Percentiles rank a stretch among this genome's conserved stretches.
These are phyloP conservation scores for Cyphomyrmex costatus DNA, from an alignment of 1,140 invertebrate species.

Conservation along the genomic window DNA sequence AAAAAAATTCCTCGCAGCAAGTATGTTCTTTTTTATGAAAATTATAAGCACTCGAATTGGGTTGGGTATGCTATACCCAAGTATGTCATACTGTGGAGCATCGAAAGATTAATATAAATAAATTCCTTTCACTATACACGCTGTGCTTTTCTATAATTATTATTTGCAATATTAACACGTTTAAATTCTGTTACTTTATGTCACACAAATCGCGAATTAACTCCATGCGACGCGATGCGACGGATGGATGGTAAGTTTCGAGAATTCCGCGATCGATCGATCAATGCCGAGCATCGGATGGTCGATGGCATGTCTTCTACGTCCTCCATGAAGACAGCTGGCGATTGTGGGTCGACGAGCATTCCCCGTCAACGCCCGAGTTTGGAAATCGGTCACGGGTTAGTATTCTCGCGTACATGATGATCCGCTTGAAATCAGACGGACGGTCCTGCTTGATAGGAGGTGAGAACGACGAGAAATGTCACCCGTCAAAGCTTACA, in stretches of 20 bases:
- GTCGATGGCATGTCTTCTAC: conserved; percentile 28
- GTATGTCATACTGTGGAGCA: no score
- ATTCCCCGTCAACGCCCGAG: conserved; percentile 49
- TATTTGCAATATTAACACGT: neutral
- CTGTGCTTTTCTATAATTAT: neutral
- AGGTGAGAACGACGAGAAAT: neutral
- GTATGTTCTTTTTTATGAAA: no score
- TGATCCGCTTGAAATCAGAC: conserved; percentile 19
- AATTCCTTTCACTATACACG: neutral
- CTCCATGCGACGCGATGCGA: neutral
- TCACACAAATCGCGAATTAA: conserved; percentile 10
- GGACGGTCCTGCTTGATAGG: neutral
- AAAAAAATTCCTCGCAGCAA: no score
- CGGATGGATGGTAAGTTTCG: conserved; percentile 13
- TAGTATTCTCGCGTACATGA: conserved; percentile 5
- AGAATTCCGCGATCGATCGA: conserved; percentile 26
- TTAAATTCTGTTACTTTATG: neutral
- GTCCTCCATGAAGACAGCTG: conserved; percentile 51
- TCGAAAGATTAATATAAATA: no score
- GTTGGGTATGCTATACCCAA: no score
- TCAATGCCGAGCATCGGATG: conserved; percentile 37
- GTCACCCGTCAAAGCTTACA: neutral
- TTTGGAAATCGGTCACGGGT: conserved; percentile 57
- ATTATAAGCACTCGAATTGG: no score
- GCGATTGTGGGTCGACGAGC: conserved; percentile 54